Conservation (phyloP, 2,797 vertebrate genomes). For the Psittacula derbiana region DNA sequence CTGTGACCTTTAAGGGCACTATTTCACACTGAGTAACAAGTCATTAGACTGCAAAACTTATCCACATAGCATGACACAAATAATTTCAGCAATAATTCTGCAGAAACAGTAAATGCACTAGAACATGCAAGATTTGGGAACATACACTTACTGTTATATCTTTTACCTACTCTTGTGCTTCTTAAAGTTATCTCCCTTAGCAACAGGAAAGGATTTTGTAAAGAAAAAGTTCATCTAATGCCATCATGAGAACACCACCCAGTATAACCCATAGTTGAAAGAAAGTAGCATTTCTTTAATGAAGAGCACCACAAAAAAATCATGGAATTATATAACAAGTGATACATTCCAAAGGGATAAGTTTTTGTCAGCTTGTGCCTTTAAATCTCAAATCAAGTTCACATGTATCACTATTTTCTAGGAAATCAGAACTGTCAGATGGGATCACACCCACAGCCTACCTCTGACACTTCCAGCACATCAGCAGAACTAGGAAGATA, state of each 20-base stretch:
- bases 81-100: not conserved
- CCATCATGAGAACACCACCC: not conserved
- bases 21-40: constrained; percentile 35
- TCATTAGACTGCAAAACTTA: constrained; percentile 9
- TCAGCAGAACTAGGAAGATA: not conserved
- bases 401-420: not conserved
- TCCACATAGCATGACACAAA: not conserved
- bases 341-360: not conserved
- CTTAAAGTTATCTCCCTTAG: not conserved
- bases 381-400: not conserved
- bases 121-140: not conserved
- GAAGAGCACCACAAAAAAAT: not conserved
- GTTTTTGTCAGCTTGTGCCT: not conserved
- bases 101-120: not conserved
- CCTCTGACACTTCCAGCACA: not conserved
- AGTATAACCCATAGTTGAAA: rapidly evolving
- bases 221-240: not conserved
- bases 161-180: not conserved
- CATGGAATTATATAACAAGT: not conserved
- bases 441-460: not conserved
- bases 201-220: not conserved
- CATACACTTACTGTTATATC: not conserved
- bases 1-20: constrained; percentile 3
- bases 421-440: not conserved
- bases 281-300: not conserved